These are phyloP conservation scores for Cataglyphis altisquamis DNA, from an alignment of 2,888 invertebrate genomes.

Conservation along the genomic window DNA sequence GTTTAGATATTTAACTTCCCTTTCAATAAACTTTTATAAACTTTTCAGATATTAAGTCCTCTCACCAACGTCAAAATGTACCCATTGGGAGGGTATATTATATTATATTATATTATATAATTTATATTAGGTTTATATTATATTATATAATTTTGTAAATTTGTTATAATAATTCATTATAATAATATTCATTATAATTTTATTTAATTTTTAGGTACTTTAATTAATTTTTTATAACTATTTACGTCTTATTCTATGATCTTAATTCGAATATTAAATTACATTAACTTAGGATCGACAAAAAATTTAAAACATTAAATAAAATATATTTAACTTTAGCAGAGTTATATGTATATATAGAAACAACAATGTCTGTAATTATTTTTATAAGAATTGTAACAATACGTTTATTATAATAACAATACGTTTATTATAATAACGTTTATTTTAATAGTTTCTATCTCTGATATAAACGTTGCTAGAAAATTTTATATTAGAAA, in stretches of 20 bases:
- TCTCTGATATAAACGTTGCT: neutral
- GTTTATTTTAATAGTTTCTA: too few relatives aligned
- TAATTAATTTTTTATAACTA: neutral
- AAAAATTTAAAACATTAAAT: neutral
- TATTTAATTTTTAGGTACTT: neutral
- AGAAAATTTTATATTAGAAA: constrained; percentile 34
- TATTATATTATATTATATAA: too few relatives aligned
- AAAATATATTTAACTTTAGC: neutral
- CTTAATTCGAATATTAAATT: neutral
- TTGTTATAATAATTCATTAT: too few relatives aligned
- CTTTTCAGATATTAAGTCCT: neutral
- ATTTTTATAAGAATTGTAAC: too few relatives aligned
- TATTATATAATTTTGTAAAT: too few relatives aligned
- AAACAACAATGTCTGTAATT: neutral
- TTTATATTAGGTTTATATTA: too few relatives aligned
- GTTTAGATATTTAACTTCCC: neutral
- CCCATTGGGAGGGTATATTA: neutral
- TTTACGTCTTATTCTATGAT: neutral
- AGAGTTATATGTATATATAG: neutral
- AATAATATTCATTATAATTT: too few relatives aligned
- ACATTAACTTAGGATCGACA: neutral
- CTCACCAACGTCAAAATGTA: neutral
- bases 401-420: too few relatives aligned
- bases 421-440: too few relatives aligned
- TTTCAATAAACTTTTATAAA: neutral